Evolutionary conservation across 2,888 invertebrate genomes (phyloP), one percentile per base, ranked within the genome.

Genomic region (Orthosia gothica): DNA sequence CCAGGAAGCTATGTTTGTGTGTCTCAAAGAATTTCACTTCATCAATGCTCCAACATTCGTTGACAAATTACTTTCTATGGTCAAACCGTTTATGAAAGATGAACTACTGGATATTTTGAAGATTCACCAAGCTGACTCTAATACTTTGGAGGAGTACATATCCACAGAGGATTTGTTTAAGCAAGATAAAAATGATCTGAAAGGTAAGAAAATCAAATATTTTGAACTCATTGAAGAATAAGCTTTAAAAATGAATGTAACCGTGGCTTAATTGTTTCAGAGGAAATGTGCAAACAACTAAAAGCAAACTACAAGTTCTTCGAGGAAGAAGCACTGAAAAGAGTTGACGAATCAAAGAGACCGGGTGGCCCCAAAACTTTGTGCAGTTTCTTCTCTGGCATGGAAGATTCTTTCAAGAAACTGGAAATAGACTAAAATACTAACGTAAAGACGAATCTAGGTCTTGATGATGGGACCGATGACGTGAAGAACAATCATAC

Each of bases 1-100:
- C 70, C 92, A 98, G 97, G 98, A 98, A 91, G 98, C 97, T 1
- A 96, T 97, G 93, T 97, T 94, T 75, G 90, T 93, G n/a, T 89
- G 90, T 16, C 93, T 98, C 11, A 97, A 97, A 85, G 98, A 97
- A 7, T 96, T 98, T 57, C 98, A 98, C 88, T 98, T 98, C 76
- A 95, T 98, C 72, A 98, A 98, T 86, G 97, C 97, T 15, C 97
- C 97, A 5, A 96, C 97, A 2, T 97, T 98, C 77, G 97, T 98
- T 93, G 98, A 98, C 83, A 97, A 97, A 88, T 95, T 98, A 65
- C 86, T 98, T 87, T 96, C 97, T 1, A 93, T 98, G 90, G 97
- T 98, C 92, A 97, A 95, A 88, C 98, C 98, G 0, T 98, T 98
- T 84, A 97, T 98, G 97, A 98, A 98, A 87, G 97, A 97, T 81